Percentiles rank a stretch among this genome's conserved stretches.
Conservation (phyloP, 2,888 invertebrate species). For the Eupithecia dodoneata region DNA sequence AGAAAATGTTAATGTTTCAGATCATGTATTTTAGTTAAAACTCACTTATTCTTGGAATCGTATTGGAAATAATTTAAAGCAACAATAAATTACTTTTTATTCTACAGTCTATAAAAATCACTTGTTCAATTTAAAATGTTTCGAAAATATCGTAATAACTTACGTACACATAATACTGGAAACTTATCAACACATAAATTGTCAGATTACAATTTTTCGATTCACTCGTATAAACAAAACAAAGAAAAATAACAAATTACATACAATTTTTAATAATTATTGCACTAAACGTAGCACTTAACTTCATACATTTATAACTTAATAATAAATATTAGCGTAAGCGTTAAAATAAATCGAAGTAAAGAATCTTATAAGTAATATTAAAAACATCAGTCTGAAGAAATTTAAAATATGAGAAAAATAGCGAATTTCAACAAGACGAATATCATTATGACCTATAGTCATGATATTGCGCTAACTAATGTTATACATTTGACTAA, state of each 20-base stretch:
- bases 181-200: conserved; percentile 68
- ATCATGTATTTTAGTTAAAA: conserved; percentile 57
- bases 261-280: conserved; percentile 82
- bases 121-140: conserved; percentile 66
- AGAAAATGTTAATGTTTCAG: conserved; percentile 61
- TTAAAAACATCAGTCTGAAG: conserved; percentile 79
- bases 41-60: conserved; percentile 71
- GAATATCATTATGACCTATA: conserved; percentile 57
- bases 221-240: conserved; percentile 68
- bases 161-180: conserved; percentile 82
- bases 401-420: conserved; percentile 62
- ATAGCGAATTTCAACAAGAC: conserved; percentile 64
- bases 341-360: conserved; percentile 73
- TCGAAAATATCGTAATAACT: conserved; percentile 56
- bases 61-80: conserved; percentile 80
- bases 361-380: conserved; percentile 73
- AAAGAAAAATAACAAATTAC: conserved; percentile 81
- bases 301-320: conserved; percentile 79
- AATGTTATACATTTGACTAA: conserved; percentile 78
- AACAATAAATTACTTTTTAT: conserved; percentile 79
- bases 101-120: conserved; percentile 79
- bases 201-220: conserved; percentile 63
- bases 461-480: conserved; percentile 68
- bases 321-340: conserved; percentile 82
- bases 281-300: conserved; percentile 84